Conservation (phyloP, 2,113 vertebrate genomes). For the Rattus rattus region DNA sequence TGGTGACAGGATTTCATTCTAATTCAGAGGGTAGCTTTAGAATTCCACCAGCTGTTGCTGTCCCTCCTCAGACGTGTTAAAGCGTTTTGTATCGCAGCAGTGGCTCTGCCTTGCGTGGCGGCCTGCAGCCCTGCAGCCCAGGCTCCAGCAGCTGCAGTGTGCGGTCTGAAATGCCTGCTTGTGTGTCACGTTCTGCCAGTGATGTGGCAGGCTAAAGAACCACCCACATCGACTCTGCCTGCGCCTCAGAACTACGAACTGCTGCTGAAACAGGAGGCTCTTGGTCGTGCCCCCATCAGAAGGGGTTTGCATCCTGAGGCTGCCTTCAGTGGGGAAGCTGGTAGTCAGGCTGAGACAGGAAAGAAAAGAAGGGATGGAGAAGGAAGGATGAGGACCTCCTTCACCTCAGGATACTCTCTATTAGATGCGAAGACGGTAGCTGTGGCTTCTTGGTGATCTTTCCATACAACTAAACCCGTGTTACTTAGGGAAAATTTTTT, state of each 20-base stretch:
- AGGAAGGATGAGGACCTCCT: conserved; percentile 63
- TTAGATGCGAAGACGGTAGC: conserved; percentile 78
- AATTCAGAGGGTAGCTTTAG: conserved; percentile 71
- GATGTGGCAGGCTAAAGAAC: fast-evolving
- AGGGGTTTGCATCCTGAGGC: conserved; percentile 60
- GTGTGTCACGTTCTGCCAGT: background rate
- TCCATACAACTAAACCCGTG: conserved; percentile 80
- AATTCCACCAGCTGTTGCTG: conserved; percentile 62
- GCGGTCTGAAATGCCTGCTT: background rate
- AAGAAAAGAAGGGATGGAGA: conserved; percentile 44
- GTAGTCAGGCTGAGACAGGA: conserved; percentile 50
- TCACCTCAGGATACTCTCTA: conserved; percentile 77
- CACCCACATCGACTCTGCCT: background rate
- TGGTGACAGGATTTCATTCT: conserved; percentile 44
- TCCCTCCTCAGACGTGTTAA: conserved; percentile 66
- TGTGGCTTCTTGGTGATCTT: conserved; percentile 80
- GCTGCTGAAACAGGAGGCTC: conserved; percentile 36
- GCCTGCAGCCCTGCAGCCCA: background rate
- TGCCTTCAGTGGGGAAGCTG: conserved; percentile 61
- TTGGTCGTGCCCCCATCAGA: conserved; percentile 50
- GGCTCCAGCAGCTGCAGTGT: conserved; percentile 38
- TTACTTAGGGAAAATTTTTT: conserved; percentile 78
- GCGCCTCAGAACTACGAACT: conserved; percentile 61
- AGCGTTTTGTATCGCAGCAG: background rate
- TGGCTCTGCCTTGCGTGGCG: background rate